Evolutionary conservation across 1,140 invertebrate species (phyloP), one percentile per base, ranked within the genome.

Genomic region (Cryptotermes secundus): DNA sequence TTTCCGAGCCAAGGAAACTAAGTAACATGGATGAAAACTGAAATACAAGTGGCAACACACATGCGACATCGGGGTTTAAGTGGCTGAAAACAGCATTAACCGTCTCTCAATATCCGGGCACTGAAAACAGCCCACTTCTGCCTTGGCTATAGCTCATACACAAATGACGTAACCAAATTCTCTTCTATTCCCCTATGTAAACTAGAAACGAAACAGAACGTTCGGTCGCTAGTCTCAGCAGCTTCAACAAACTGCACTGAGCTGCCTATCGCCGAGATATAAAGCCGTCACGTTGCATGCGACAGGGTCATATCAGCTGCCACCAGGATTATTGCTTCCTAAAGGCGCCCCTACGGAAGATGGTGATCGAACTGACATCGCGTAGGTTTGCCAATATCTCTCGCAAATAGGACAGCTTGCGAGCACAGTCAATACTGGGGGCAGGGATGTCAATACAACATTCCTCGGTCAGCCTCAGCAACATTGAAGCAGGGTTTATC

Each of bases 301-400:
- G 59, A 65, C 24, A 65, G 59, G 59, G n/a, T 12, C 24, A 31
- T n/a, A 65, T 65, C 59, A 65, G 59, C 59, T 65, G 59, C 59
- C 26, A 65, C 59, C 59, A 65, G 59, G 45, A n/a, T 65, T 65
- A 65, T 65, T 65, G n/a, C n/a, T n/a, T 65, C 59, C 59, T 65
- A 65, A 65, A 65, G 59, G 59, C 59, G 22, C 59, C 59, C 19
- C 59, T 14, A 65, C 59, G 26, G 59, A 65, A 65, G 59, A 65
- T 65, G 59, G 24, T 65, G 59, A 65, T 65, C 59, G 59, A 65
- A 65, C n/a, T 65, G 59, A 65, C 59, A 65, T 65, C 24, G 59
- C 59, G 26, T 3, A 65, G 59, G 59, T 65, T 65, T n/a, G 59
- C 59, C 59, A 65, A 65, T 65, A 65, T 65, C 59, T 1, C 59